phyloP scores from a whole-genome alignment of 1,140 invertebrate species.

The Rhizoglyphus robini region DNA sequence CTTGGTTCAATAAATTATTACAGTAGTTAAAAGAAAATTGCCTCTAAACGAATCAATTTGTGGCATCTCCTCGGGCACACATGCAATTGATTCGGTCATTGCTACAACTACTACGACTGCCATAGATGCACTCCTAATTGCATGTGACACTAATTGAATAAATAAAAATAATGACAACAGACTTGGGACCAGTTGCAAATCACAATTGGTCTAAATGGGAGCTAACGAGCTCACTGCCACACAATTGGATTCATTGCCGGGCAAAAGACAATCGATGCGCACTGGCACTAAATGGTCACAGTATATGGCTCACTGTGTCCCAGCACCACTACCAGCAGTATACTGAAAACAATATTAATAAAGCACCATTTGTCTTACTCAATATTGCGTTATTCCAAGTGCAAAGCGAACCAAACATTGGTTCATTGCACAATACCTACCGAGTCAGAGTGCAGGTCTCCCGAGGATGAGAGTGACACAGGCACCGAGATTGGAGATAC shows the following conservation, averaged over 20 bases:
- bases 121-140: not conserved
- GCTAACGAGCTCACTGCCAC: not conserved
- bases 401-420: not conserved
- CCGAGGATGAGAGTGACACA: no score
- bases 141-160: not conserved
- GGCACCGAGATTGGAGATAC: no score
- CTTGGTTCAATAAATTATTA: no score
- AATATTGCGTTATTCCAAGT: not conserved
- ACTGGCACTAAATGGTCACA: no score
- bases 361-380: slow-evolving; percentile 5
- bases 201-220: not conserved
- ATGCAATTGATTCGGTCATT: not conserved
- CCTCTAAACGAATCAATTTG: slow-evolving; percentile 10
- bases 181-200: not conserved
- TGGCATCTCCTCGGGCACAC: not conserved
- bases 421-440: not conserved
- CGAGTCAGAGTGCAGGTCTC: not conserved
- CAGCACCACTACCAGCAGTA: not conserved
- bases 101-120: no score
- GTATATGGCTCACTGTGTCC: no score
- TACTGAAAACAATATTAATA: not conserved
- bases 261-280: not conserved
- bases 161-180: slow-evolving; percentile 5
- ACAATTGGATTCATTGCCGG: not conserved
- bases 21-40: not conserved